Conservation (phyloP, 1,140 invertebrate genomes). For the Macrocentrus cingulum region DNA sequence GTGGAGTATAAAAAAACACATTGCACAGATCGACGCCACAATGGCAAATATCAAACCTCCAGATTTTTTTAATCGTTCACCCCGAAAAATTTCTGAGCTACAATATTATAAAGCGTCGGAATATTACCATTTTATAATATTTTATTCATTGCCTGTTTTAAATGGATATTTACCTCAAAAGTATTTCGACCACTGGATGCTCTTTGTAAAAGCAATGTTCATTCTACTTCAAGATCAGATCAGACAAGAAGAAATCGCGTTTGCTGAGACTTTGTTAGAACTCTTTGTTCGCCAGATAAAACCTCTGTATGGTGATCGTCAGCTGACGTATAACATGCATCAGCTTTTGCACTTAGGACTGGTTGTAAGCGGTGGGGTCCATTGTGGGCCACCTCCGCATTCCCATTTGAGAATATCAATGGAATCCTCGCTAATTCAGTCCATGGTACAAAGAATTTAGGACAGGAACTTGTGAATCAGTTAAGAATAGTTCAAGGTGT, state of each 20-base stretch:
- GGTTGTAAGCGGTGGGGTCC: constrained; percentile 37
- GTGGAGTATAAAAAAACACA: too few relatives aligned
- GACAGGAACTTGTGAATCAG: constrained; percentile 34
- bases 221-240: constrained; percentile 27
- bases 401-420: constrained; percentile 33
- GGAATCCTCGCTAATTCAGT: constrained; percentile 27
- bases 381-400: constrained; percentile 30
- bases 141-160: too few relatives aligned
- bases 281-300: constrained; percentile 27
- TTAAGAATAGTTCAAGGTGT: too few relatives aligned
- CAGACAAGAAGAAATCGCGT: constrained; percentile 17
- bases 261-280: constrained; percentile 28
- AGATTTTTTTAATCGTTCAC: constrained; percentile 24
- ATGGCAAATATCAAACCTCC: constrained; percentile 32
- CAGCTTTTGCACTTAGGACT: constrained; percentile 32
- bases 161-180: constrained; percentile 28
- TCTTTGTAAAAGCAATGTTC: constrained; percentile 27
- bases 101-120: constrained; percentile 32
- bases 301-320: constrained; percentile 29
- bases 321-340: constrained; percentile 32
- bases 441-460: constrained; percentile 31
- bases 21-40: constrained; percentile 3
- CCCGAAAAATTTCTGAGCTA: constrained; percentile 11
- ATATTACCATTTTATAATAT: constrained; percentile 30
- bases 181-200: constrained; percentile 36